A percentile compares a stretch with the other conserved stretches of the same genome.
phyloP scores from a whole-genome alignment of 2,888 invertebrate species.

The Spodoptera exigua region DNA sequence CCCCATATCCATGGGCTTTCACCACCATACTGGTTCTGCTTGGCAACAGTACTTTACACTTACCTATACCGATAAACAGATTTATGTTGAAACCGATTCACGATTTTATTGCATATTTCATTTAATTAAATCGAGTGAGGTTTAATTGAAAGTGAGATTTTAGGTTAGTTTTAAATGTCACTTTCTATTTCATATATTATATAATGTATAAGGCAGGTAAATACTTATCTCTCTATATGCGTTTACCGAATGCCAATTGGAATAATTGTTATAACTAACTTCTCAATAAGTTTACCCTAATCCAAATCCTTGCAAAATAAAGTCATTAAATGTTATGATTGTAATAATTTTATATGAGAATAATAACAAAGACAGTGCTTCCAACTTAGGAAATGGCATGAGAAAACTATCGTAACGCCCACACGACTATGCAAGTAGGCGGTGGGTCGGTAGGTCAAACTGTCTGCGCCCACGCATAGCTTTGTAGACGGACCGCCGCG shows the following conservation, averaged over 20 bases:
- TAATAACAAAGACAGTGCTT: not conserved
- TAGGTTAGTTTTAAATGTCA: too few species aligned
- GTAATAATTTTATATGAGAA: too few species aligned
- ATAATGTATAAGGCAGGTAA: too few species aligned
- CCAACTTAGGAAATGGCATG: conserved; percentile 22
- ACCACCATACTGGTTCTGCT: conserved; percentile 56
- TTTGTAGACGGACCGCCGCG: conserved; percentile 39
- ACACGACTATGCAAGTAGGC: conserved; percentile 22
- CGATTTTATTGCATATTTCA: conserved; percentile 10
- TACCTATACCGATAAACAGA: conserved; percentile 34
- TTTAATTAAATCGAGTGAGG: conserved; percentile 20
- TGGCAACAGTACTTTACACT: conserved; percentile 29
- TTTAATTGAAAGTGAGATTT: conserved; percentile 7
- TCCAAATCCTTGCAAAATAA: too few species aligned
- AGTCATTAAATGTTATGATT: too few species aligned
- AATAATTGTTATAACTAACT: too few species aligned
- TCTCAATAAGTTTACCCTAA: too few species aligned
- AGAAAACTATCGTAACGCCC: too few species aligned
- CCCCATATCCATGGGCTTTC: conserved; percentile 63
- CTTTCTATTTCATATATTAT: too few species aligned
- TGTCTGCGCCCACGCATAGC: conserved; percentile 36
- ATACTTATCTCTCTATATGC: too few species aligned
- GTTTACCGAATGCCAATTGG: too few species aligned
- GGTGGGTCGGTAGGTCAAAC: conserved; percentile 39
- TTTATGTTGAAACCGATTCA: conserved; percentile 11